Evolutionary conservation across 2,888 invertebrate species (phyloP).

Genomic region (Rhaphigaster nebulosa): DNA sequence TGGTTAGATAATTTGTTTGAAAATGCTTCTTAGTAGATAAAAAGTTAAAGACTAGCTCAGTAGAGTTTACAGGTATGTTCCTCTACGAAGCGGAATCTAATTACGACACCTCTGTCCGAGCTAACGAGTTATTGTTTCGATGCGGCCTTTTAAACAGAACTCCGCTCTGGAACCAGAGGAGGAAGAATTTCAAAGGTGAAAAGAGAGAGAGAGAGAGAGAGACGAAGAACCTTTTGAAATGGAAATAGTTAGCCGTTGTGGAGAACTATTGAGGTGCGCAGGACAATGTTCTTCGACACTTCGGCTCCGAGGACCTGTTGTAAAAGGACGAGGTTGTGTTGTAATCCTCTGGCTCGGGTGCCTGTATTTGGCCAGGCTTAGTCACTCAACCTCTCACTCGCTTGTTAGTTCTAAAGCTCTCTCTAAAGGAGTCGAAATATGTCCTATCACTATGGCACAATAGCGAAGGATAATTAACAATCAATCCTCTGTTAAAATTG

Average conservation of each 20-base stretch:
- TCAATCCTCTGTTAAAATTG: too few relatives aligned
- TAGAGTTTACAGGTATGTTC: not conserved
- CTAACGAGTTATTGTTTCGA: not conserved
- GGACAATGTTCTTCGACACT: too few relatives aligned
- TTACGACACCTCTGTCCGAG: not conserved
- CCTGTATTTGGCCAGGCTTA: not conserved
- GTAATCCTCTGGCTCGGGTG: not conserved
- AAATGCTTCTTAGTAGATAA: not conserved
- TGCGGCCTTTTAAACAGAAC: not conserved
- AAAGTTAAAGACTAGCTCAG: not conserved
- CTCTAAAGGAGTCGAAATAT: too few relatives aligned
- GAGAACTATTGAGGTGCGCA: too few relatives aligned
- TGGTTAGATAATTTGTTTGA: too few relatives aligned
- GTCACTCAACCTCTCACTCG: not conserved
- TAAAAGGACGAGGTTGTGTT: not conserved
- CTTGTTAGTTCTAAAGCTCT: too few relatives aligned
- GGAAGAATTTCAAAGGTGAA: not conserved
- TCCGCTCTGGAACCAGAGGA: not conserved
- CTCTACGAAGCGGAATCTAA: not conserved
- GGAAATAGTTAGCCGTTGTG: not conserved
- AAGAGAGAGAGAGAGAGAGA: too few relatives aligned
- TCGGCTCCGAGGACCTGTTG: not conserved
- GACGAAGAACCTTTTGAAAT: not conserved
- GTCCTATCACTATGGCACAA: too few relatives aligned
- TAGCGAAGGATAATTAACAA: too few relatives aligned